These are phyloP conservation scores for cattle (Bos taurus) DNA, from an alignment of 2,113 vertebrate genomes.

Conservation along the genomic window ARS-UCD2.0 NC_037332.1:16569501-16570000, in stretches of 20 bases:
- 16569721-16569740: background rate
- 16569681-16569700: background rate
- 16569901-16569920: background rate
- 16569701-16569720: background rate
- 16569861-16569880: background rate
- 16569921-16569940: no score
- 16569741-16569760: background rate
- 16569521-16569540: background rate
- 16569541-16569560: background rate
- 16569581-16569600: background rate
- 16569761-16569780: background rate
- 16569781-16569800: background rate
- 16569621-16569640: background rate
- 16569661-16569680: background rate
- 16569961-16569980: no score
- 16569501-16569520: background rate
- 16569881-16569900: background rate
- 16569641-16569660: background rate
- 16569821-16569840: background rate
- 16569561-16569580: background rate
- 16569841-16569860: background rate
- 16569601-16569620: background rate
- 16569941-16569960: no score
- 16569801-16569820: background rate
- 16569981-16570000: no score